These are phyloP conservation scores for Diaperis boleti DNA, from an alignment of 2,888 invertebrate genomes.

Conservation along the genomic window DNA sequence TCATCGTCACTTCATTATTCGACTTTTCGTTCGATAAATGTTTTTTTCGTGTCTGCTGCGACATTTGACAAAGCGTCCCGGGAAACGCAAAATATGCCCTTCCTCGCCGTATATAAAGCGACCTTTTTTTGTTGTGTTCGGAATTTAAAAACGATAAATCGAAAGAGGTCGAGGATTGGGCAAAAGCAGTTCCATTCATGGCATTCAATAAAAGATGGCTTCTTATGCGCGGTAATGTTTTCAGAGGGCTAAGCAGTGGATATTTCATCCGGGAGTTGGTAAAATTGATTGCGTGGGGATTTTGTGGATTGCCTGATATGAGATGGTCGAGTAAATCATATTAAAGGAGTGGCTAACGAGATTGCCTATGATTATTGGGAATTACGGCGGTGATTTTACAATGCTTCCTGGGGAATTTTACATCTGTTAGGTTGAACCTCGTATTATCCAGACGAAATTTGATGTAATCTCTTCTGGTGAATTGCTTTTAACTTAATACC, in stretches of 20 bases:
- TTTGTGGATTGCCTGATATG: conserved; percentile 31
- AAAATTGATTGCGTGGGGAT: conserved; percentile 31
- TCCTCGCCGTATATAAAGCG: not conserved
- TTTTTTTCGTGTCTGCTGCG: not conserved
- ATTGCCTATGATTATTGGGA: too few relatives aligned
- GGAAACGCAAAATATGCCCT: not conserved
- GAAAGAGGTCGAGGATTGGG: not conserved
- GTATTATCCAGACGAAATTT: too few relatives aligned
- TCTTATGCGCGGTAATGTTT: conserved; percentile 15
- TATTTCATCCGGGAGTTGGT: conserved; percentile 17
- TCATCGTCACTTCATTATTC: not conserved
- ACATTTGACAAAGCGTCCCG: conserved; percentile 1
- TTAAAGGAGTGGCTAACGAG: conserved; percentile 24
- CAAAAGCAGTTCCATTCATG: conserved; percentile 5
- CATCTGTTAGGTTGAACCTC: too few relatives aligned
- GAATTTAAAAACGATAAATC: not conserved
- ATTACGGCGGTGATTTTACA: too few relatives aligned
- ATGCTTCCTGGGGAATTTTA: too few relatives aligned
- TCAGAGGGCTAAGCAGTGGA: conserved; percentile 14
- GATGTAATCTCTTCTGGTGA: too few relatives aligned
- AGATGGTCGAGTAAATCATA: conserved; percentile 17
- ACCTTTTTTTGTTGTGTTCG: not conserved
- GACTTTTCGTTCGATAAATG: conserved; percentile 3
- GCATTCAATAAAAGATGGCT: conserved; percentile 9
- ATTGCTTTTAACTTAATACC: too few relatives aligned